A percentile compares a stretch with the other conserved stretches of the same genome.
These are phyloP conservation scores for Apeltes quadracus DNA, from an alignment of 2,113 vertebrate genomes.

Conservation along the genomic window DNA sequence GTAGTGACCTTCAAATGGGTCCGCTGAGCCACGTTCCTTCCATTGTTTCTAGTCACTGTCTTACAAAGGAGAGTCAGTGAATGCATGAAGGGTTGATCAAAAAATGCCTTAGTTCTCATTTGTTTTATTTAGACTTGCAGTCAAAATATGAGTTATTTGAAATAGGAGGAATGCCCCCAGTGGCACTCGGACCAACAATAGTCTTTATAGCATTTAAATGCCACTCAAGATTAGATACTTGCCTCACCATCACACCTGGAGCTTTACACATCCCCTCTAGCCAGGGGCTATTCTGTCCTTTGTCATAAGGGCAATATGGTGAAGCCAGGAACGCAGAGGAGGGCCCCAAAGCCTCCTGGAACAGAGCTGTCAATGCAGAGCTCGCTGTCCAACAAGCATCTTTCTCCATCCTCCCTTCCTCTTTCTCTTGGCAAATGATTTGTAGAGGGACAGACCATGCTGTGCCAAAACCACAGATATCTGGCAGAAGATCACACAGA, in stretches of 20 bases:
- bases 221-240: conserved; percentile 70
- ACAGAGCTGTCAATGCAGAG: conserved; percentile 54
- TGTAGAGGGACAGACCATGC: conserved; percentile 65
- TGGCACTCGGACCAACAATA: conserved; percentile 56
- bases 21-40: conserved; percentile 35
- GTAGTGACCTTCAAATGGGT: conserved; percentile 51
- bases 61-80: conserved; percentile 11
- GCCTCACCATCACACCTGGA: conserved; percentile 66
- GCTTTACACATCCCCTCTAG: conserved; percentile 42
- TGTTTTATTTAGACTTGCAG: conserved; percentile 53
- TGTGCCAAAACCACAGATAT: conserved; percentile 76
- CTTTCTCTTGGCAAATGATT: conserved; percentile 72
- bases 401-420: conserved; percentile 54
- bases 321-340: conserved; percentile 43
- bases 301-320: conserved; percentile 32
- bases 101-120: conserved; percentile 37
- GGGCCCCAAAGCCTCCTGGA: conserved; percentile 32
- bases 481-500: conserved; percentile 83
- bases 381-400: conserved; percentile 50
- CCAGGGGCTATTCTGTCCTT: conserved; percentile 35
- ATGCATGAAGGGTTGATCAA: conserved; percentile 1
- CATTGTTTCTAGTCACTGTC: conserved; percentile 10
- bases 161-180: conserved; percentile 36
- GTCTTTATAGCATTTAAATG: conserved; percentile 80
- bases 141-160: conserved; percentile 49